A percentile compares a stretch with the other conserved stretches of the same genome.
These are phyloP conservation scores for Tamandua tetradactyla DNA, from an alignment of 2,797 vertebrate genomes.

Conservation along the genomic window DNA sequence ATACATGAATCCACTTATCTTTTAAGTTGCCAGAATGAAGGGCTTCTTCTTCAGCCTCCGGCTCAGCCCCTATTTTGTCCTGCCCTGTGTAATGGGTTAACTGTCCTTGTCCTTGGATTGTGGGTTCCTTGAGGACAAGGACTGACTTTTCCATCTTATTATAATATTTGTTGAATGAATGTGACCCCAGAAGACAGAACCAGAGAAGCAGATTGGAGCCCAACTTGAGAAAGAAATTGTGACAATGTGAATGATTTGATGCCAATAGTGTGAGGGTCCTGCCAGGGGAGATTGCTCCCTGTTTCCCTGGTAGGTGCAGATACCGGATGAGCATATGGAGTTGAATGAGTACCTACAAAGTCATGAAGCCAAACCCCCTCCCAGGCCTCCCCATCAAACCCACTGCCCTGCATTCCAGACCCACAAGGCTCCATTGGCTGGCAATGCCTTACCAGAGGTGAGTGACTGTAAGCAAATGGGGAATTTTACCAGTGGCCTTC, in stretches of 20 bases:
- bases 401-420: not conserved
- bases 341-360: not conserved
- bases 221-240: not conserved
- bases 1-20: not conserved
- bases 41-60: not conserved
- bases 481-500: not conserved
- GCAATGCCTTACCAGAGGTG: not conserved
- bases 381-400: not conserved
- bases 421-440: rapidly evolving
- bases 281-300: not conserved
- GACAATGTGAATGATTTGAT: not conserved
- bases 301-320: not conserved
- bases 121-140: not conserved
- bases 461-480: not conserved
- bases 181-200: not conserved
- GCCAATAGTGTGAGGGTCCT: not conserved
- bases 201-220: not conserved
- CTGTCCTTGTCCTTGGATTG: not conserved
- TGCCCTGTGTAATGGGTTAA: not conserved
- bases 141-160: not conserved
- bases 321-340: not conserved
- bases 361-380: not conserved
- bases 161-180: not conserved
- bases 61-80: not conserved
- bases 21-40: not conserved